Evolutionary conservation across 2,888 invertebrate genomes (phyloP).

Genomic region (Rhagonycha fulva): DNA sequence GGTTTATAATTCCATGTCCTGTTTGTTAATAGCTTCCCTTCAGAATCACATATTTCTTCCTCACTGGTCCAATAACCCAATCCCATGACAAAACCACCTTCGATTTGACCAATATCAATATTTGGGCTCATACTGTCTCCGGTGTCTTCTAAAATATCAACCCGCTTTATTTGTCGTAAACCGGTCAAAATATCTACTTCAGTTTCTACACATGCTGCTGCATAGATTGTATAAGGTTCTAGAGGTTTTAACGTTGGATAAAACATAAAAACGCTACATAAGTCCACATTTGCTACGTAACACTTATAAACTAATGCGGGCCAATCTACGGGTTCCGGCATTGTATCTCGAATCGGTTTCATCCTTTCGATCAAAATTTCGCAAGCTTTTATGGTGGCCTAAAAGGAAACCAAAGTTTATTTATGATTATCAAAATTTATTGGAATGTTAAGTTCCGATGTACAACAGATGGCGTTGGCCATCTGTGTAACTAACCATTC

Average conservation of each 20-base stretch:
- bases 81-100: neutral
- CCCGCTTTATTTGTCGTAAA: conserved; percentile 68
- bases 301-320: conserved; percentile 60
- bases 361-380: conserved; percentile 60
- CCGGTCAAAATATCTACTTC: conserved; percentile 53
- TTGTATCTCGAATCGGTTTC: conserved; percentile 60
- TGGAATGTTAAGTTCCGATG: too few species aligned
- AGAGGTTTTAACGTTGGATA: neutral
- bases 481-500: too few species aligned
- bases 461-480: too few species aligned
- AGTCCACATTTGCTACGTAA: conserved; percentile 57
- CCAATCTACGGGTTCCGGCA: conserved; percentile 57
- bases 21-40: neutral
- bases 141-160: conserved; percentile 74
- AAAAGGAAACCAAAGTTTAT: neutral
- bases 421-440: too few species aligned
- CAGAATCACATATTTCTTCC: neutral
- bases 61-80: neutral
- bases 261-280: conserved; percentile 41
- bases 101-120: neutral
- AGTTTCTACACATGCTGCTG: conserved; percentile 67
- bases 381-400: conserved; percentile 9
- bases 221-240: conserved; percentile 57
- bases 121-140: neutral
- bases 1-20: neutral